Base-by-base conservation (phyloP, 2,113 vertebrate species). In the Sakesphorus luctuosus region DNA sequence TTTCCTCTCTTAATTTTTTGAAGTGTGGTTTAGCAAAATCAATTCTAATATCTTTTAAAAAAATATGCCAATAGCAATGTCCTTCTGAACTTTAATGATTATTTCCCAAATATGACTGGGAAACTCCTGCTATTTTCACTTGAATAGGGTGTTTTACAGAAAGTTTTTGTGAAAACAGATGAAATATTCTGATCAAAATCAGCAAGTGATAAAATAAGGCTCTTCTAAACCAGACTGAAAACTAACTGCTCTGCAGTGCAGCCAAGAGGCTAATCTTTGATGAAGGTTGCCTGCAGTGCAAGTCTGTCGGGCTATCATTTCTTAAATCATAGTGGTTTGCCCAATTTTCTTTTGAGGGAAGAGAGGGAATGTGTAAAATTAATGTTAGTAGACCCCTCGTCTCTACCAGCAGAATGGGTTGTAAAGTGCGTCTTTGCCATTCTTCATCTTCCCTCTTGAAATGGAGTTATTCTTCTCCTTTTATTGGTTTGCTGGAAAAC, bases 311-410 rank as follows among this genome's bases (percentile, higher is more conserved):
- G 49, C 92, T 96, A 81, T 96, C 68, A 94, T 96, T 96, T 96
- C 90, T 96, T 90, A 96, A 81, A 95, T 96, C 90, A 92, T 90
- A 94, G 93, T 93, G 84, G 78, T 95, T 95, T 96, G 68, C 90
- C 95, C 46, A 2, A 87, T 96, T 95, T 95, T 92, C 85, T 77
- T 95, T 82, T 67, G 87, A 95, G 55, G 53, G 36, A 84, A 94
- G 65, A 71, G 86, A 92, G 35, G 63, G 75, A 86, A 75, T 33
- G 50, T 6, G 49, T 89, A 88, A 96, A 96, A 95, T 92, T 81
- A 95, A 86, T 79, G 88, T 59, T 79, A 90, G 75, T 79, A 80
- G 63, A 66, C 47, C 81, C 46, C 71, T 71, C 5, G n/a, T 69
- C 36, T 83, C 43, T 75, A 86, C 71, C 75, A 71, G 55, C 52